Base-by-base conservation (phyloP, 1,140 invertebrate species). In the Platorchestia sp. region DNA sequence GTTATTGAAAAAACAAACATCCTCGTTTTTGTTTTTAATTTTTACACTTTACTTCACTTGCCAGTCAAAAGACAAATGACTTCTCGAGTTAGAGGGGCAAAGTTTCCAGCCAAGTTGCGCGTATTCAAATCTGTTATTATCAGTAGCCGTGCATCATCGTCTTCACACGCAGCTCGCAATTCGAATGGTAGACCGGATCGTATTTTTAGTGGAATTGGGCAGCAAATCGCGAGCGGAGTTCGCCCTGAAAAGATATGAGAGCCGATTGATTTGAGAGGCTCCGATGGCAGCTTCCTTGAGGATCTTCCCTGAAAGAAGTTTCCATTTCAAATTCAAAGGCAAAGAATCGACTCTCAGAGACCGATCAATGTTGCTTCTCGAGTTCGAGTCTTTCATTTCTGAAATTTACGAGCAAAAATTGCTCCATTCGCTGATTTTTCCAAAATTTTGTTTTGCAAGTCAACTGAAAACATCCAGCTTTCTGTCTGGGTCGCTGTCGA, bases 181-280 rank as follows among this genome's bases (percentile, higher is more conserved):
- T 89, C 41, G 42, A 89, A 89, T 44, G 87, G 87, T 44, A 89
- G n/a, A 89, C 43, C 87, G 14, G 87, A 89, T 89, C 87, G 87
- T 89, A 89, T 89, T 44, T 89, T 89, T 44, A 42, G n/a, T 44
- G 87, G 87, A 89, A 89, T 89, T 89, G 87, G 43, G 87, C 87
- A 89, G n/a, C 87, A 89, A 89, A 89, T 89, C 87, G 87, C 41
- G 87, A 89, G 43, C 41, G 43, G 87, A 89, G 87, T 44, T 41
- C 87, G 43, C 43, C 43, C 36, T 89, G 41, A 44, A 41, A 89
- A 89, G 87, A 89, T 89, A 89, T 89, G 87, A 89, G 87, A 41
- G 10, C 27, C 87, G 87, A 89, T 89, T 89, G 87, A 89, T 89
- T 89, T 89, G 87, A 89, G 43, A 44, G 87, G 10, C 87, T 42